phyloP scores from a whole-genome alignment of 2,888 invertebrate genomes.

The Trissonchulus sp. region DNA sequence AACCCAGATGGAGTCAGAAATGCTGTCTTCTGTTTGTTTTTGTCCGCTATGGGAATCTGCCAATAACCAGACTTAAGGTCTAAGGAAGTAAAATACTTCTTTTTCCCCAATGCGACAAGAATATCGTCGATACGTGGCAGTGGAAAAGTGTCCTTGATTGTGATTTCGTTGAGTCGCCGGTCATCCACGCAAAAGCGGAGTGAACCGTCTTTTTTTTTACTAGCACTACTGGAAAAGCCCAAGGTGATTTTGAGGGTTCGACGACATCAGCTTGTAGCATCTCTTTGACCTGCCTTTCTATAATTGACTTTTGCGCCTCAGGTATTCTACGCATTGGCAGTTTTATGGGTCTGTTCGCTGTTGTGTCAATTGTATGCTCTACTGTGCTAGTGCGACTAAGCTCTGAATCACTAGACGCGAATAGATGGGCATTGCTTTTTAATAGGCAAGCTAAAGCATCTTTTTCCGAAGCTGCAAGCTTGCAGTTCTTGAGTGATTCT shows the following conservation, averaged over 20 bases:
- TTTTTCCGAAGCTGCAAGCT: no score
- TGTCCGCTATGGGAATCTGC: conserved; percentile 29
- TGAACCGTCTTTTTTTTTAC: conserved; percentile 1
- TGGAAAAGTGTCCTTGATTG: neutral
- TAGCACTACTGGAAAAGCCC: neutral
- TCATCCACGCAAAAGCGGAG: neutral
- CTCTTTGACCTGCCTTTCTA: neutral
- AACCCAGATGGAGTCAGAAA: conserved; percentile 29
- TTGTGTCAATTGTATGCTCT: neutral
- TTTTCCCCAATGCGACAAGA: neutral
- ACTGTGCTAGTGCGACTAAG: neutral
- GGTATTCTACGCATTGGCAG: neutral
- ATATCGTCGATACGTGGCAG: conserved; percentile 23
- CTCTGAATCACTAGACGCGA: neutral
- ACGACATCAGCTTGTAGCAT: neutral
- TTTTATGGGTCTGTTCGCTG: neutral
- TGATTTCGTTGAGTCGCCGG: neutral
- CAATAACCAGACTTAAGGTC: conserved; percentile 32
- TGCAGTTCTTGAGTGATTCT: no score
- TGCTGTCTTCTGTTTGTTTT: conserved; percentile 34
- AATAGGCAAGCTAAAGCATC: no score
- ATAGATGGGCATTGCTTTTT: no score
- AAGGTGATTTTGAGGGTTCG: neutral
- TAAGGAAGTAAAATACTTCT: conserved; percentile 24
- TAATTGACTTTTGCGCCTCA: neutral